Evolutionary conservation across 2,797 vertebrate species (phyloP).

Genomic region (Astyanax mexicanus): DNA sequence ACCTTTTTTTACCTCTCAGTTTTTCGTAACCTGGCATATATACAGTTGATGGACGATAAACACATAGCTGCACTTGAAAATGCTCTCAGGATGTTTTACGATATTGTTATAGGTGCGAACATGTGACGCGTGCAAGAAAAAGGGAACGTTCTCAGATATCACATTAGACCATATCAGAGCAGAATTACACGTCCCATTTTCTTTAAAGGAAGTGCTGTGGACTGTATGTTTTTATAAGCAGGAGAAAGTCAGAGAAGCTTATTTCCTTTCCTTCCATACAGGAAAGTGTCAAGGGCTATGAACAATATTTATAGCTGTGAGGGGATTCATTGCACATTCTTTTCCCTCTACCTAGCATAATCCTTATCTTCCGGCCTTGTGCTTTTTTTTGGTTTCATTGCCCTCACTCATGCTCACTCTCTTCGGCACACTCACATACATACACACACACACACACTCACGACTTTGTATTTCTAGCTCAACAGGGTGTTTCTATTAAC

Average conservation of each 20-base stretch:
- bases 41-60: too few relatives aligned
- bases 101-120: too few relatives aligned
- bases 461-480: too few relatives aligned
- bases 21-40: too few relatives aligned
- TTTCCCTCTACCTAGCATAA: conserved; percentile 21
- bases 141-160: neutral
- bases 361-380: conserved; percentile 12
- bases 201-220: neutral
- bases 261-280: conserved; percentile 9
- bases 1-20: too few relatives aligned
- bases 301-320: conserved; percentile 36
- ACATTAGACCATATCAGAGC: neutral
- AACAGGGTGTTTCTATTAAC: neutral
- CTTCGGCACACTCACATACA: too few relatives aligned
- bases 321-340: conserved; percentile 22
- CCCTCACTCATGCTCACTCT: neutral
- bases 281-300: conserved; percentile 17
- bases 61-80: too few relatives aligned
- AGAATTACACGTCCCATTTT: neutral
- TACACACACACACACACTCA: conserved; percentile 14
- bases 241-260: neutral
- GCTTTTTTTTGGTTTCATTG: conserved; percentile 26
- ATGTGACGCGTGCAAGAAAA: too few relatives aligned
- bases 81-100: too few relatives aligned
- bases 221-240: conserved; percentile 5